Percentiles rank a stretch among this genome's conserved stretches.
These are phyloP conservation scores for Argyrosomus regius DNA, from an alignment of 2,797 vertebrate species.

Conservation along the genomic window DNA sequence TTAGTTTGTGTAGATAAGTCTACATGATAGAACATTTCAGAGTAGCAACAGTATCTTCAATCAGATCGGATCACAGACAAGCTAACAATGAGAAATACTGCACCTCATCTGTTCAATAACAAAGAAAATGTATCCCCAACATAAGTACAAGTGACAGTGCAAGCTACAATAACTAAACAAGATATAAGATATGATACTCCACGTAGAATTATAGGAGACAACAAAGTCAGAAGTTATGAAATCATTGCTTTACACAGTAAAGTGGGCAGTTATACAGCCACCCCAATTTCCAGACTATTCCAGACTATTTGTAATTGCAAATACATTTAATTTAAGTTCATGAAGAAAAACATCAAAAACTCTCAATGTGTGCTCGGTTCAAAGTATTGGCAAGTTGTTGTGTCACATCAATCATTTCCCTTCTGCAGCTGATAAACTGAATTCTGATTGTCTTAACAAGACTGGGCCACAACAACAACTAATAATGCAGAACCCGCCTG, in stretches of 20 bases:
- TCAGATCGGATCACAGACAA: slow-evolving; percentile 2
- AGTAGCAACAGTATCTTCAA: not conserved
- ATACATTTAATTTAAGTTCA: too few relatives aligned
- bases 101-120: not conserved
- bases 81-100: not conserved
- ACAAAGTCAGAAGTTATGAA: not conserved
- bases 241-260: not conserved
- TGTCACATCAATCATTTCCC: too few relatives aligned
- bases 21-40: not conserved
- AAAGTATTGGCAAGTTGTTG: too few relatives aligned
- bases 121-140: not conserved
- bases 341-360: too few relatives aligned
- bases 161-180: not conserved
- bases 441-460: too few relatives aligned
- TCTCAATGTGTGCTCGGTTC: too few relatives aligned
- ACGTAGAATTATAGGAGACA: not conserved
- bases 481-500: too few relatives aligned
- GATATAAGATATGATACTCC: not conserved
- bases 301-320: too few relatives aligned
- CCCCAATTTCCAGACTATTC: too few relatives aligned
- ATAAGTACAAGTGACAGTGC: not conserved
- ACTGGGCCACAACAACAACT: too few relatives aligned
- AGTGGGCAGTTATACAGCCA: too few relatives aligned
- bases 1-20: slow-evolving; percentile 3
- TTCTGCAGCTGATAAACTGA: too few relatives aligned